phyloP scores from a whole-genome alignment of 2,888 invertebrate genomes.

The Agrotis ipsilon region DNA sequence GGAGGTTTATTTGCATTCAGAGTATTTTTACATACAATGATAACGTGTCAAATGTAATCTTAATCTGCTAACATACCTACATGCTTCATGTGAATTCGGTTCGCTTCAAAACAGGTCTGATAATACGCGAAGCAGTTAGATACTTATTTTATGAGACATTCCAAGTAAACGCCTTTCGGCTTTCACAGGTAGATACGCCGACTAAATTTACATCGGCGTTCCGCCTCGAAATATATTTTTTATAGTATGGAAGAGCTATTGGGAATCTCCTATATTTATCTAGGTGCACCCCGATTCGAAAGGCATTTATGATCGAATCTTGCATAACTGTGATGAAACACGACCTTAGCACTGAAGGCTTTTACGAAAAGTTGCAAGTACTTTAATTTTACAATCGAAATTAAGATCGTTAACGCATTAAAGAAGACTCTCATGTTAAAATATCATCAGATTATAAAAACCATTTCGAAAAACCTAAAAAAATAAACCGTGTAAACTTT shows the following conservation, averaged over 20 bases:
- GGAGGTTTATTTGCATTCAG: constrained; percentile 67
- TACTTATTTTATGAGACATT: constrained; percentile 88
- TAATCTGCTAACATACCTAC: constrained; percentile 80
- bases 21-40: constrained; percentile 77
- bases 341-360: constrained; percentile 66
- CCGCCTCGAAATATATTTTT: constrained; percentile 69
- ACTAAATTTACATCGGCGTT: constrained; percentile 74
- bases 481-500: constrained; percentile 73
- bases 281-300: constrained; percentile 56
- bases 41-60: constrained; percentile 84
- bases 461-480: constrained; percentile 66
- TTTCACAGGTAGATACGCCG: constrained; percentile 74
- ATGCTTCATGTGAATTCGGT: constrained; percentile 79
- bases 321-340: constrained; percentile 52
- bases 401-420: constrained; percentile 72
- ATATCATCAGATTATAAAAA: constrained; percentile 74
- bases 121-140: constrained; percentile 85
- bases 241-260: constrained; percentile 52
- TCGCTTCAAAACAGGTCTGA: constrained; percentile 81
- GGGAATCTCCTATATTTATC: constrained; percentile 33
- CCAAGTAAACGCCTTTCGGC: constrained; percentile 81
- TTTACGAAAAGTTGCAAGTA: constrained; percentile 62
- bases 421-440: constrained; percentile 73
- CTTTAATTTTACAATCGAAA: constrained; percentile 67
- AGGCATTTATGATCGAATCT: constrained; percentile 26